Evolutionary conservation across 2,888 invertebrate species (phyloP).

Genomic region (Apotomis betuletana): DNA sequence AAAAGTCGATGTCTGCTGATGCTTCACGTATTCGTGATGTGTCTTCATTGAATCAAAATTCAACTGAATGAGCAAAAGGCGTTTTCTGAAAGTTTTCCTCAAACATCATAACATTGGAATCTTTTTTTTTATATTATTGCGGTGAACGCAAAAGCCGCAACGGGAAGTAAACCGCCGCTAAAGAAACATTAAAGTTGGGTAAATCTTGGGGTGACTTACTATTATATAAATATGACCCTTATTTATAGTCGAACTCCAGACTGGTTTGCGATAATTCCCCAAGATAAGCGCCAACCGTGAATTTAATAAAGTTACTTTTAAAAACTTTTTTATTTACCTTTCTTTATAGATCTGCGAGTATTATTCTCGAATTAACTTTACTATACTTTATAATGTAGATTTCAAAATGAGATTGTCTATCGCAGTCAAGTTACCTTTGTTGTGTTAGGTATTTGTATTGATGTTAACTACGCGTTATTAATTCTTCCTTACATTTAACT

Average conservation of each 20-base stretch:
- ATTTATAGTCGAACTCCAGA: slow-evolving; percentile 61
- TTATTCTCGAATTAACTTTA: slow-evolving; percentile 20
- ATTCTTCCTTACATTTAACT: no score
- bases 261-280: slow-evolving; percentile 55
- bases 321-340: slow-evolving; percentile 46
- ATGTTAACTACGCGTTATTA: no score
- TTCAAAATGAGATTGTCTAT: not conserved
- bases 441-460: no score
- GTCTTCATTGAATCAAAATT: not conserved
- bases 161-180: slow-evolving; percentile 39
- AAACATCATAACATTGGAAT: not conserved
- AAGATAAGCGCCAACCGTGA: slow-evolving; percentile 54
- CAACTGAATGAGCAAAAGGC: not conserved
- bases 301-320: slow-evolving; percentile 54
- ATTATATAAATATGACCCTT: slow-evolving; percentile 62
- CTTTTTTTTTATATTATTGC: not conserved
- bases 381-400: not conserved
- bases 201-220: slow-evolving; percentile 60
- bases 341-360: slow-evolving; percentile 9
- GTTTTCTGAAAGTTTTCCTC: not conserved
- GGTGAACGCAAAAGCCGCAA: slow-evolving; percentile 30
- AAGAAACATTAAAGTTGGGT: slow-evolving; percentile 57
- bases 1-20: no score
- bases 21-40: no score
- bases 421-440: no score